These are phyloP conservation scores for Triplophysa rosa DNA, from an alignment of 2,113 vertebrate genomes.

Conservation along the genomic window DNA sequence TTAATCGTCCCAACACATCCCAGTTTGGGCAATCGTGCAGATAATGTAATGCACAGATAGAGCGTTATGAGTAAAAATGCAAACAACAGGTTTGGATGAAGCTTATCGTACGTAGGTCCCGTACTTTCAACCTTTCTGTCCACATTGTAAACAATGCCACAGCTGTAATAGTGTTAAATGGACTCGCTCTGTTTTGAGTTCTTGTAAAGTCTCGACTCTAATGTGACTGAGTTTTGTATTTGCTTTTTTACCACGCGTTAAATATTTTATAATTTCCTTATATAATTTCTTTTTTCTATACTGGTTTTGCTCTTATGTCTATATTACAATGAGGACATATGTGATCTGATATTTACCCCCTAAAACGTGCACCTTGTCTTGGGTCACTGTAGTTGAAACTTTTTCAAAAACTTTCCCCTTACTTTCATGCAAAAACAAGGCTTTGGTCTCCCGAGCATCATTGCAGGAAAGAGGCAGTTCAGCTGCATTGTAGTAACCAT, in stretches of 20 bases:
- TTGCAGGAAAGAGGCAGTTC: constrained; percentile 59
- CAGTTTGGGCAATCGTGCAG: not conserved
- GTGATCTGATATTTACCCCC: too few relatives aligned
- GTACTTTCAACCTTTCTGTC: not conserved
- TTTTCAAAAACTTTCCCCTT: not conserved
- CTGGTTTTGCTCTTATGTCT: too few relatives aligned
- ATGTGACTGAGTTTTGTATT: too few relatives aligned
- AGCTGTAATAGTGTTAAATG: too few relatives aligned
- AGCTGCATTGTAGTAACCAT: constrained; percentile 65
- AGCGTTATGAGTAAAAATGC: not conserved
- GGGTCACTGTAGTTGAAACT: not conserved
- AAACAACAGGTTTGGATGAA: not conserved
- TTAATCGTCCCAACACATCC: not conserved
- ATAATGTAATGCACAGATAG: not conserved
- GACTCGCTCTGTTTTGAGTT: not conserved
- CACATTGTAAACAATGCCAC: not conserved
- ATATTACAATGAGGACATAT: too few relatives aligned
- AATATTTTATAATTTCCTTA: too few relatives aligned
- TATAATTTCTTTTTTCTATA: too few relatives aligned
- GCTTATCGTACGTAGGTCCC: not conserved
- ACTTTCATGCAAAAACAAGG: constrained; percentile 45
- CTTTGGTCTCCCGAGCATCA: constrained; percentile 35
- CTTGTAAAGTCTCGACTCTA: too few relatives aligned
- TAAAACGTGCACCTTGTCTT: not conserved
- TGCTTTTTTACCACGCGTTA: too few relatives aligned